Base-by-base conservation (phyloP, 1,140 invertebrate species). In the Arctopsyche grandis region DNA sequence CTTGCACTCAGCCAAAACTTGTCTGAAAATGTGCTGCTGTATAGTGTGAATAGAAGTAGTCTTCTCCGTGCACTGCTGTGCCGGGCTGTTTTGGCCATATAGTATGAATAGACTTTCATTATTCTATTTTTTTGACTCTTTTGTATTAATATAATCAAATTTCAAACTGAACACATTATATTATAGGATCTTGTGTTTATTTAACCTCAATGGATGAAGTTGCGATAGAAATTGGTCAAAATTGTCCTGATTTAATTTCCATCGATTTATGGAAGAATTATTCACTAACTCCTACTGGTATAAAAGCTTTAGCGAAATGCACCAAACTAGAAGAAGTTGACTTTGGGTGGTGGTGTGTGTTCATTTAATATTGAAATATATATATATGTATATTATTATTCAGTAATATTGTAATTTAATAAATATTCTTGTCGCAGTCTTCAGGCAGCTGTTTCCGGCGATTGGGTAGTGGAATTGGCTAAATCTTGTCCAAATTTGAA, bases 261-360 rank as follows among this genome's bases (percentile, higher is more conserved):
- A 89, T 96, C 73, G 96, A 97, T 85, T 92, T 96, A 81, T 98
- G 96, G 96, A 95, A 97, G 85, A 91, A 92, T 0, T 92, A 92
- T 83, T 92, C 91, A 19, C 85, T 97, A 29, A 93, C 93, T 0
- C 90, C 92, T 0, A 85, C 88, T 7, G 95, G 95, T 5, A 89
- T 97, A 0, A 85, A 89, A 79, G 90, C 91, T 10, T 86, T 98
- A 1, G 88, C 91, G 0, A 87, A 90, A n/a, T 96, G 94, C 84
- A 87, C 83, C 76, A 87, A 91, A 58, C 85, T 98, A 16, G 91
- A 94, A 84, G 95, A 97, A 86, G 86, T 97, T 19, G 96, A 98
- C 88, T 90, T 98, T 76, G 95, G 96, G 73, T 97, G 96, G 96
- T 96, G 95, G 94, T 95, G 87, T 89, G 93, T 90, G 58, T 21